Base-by-base conservation (phyloP, 2,113 vertebrate genomes). In the Cochlearius cochlearius region DNA sequence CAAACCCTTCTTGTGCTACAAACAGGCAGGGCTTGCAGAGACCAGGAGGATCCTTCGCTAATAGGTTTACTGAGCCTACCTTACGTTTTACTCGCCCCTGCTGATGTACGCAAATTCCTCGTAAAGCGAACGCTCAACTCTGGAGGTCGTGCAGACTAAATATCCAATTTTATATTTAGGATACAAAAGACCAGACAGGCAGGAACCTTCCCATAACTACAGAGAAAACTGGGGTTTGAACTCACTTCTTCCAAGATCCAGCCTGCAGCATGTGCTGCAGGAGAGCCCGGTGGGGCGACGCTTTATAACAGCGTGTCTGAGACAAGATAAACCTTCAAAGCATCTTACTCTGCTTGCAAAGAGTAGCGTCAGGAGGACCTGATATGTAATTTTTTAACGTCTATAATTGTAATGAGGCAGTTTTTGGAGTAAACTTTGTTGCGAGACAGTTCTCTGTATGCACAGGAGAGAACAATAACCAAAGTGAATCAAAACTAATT, bases 401-500 rank as follows among this genome's bases (percentile, higher is more conserved):
- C 45, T 79, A 1, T 50, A 94, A 49, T 12, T 36, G 62, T 29
- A 82, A 59, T 3, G 32, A 62, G 72, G 64, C 55, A 74, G 49
- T 55, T 86, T 76, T 29, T 12, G 9, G 69, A 76, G 74, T 5
- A 68, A 91, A 94, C 56, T 76, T 79, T 27, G 16, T n/a, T 73
- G 49, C 0, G 3, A 93, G 88, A 49, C 25, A 68, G 41, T 82
- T 90, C 63, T n/a, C 45, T 34, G 62, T 13, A 47, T 34, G 73
- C 74, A 87, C 11, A 5, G 74, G 43, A 81, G 83, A 92, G 38
- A 91, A 49, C 12, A 62, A 79, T 11, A 91, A 58, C 23, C 45
- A 82, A 90, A 20, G 34, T 82, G 91, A 92, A 95, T 77, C 52
- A 59, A 92, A 96, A 50, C 64, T 94, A 96, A 97, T 96, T 96